Conservation (phyloP, 2,888 invertebrate species). For the Ganaspis brasiliensis region DNA sequence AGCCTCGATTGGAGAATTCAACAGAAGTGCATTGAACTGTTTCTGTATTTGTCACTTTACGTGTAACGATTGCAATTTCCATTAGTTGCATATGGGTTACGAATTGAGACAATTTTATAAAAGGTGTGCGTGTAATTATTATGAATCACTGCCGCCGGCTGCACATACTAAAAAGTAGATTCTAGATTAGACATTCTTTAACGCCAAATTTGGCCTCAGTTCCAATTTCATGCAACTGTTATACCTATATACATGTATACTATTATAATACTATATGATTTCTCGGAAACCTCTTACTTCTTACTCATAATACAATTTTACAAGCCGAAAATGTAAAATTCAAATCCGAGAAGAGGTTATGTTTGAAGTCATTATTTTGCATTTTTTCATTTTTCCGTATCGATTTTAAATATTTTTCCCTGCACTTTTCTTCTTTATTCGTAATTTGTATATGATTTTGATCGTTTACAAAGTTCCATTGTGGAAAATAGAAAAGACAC, state of each 20-base stretch:
- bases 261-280: too few relatives aligned
- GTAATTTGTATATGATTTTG: too few relatives aligned
- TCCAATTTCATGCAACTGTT: not conserved
- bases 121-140: not conserved
- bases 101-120: conserved; percentile 4
- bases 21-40: not conserved
- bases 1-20: not conserved
- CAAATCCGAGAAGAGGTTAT: too few relatives aligned
- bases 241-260: too few relatives aligned
- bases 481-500: not conserved
- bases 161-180: not conserved
- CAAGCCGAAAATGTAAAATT: too few relatives aligned
- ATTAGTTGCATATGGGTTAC: conserved; percentile 26
- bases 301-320: too few relatives aligned
- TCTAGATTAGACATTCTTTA: not conserved
- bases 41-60: not conserved
- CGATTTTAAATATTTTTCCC: too few relatives aligned
- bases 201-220: not conserved
- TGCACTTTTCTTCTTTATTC: too few relatives aligned
- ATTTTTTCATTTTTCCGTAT: too few relatives aligned
- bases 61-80: conserved; percentile 8
- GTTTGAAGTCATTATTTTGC: too few relatives aligned
- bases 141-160: not conserved
- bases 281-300: too few relatives aligned
- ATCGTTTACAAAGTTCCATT: too few relatives aligned